A percentile compares a stretch with the other conserved stretches of the same genome.
These are phyloP conservation scores for Mya arenaria DNA, from an alignment of 1,140 invertebrate genomes.

Conservation along the genomic window DNA sequence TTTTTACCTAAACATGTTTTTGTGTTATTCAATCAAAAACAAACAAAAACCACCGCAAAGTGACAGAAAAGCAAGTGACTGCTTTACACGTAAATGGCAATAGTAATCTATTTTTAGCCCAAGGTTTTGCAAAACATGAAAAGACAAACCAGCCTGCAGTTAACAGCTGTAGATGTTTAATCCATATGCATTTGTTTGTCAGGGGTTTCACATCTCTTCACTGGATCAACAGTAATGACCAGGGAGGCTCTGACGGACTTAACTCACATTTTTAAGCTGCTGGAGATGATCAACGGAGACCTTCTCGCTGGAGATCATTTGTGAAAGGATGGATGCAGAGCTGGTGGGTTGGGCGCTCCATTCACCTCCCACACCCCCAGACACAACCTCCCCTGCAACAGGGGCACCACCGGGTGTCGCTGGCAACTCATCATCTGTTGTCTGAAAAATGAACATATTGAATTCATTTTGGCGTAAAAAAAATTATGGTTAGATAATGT, in stretches of 20 bases:
- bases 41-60: too few relatives aligned
- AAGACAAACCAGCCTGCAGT: too few relatives aligned
- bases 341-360: conserved; percentile 85
- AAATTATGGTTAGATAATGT: neutral
- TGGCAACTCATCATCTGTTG: conserved; percentile 61
- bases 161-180: too few relatives aligned
- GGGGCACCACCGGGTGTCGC: conserved; percentile 6
- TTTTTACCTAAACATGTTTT: neutral
- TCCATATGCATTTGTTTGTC: neutral
- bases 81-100: too few relatives aligned
- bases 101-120: too few relatives aligned
- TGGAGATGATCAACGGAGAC: conserved; percentile 66
- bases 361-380: too few relatives aligned
- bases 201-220: neutral
- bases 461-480: neutral
- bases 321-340: conserved; percentile 92
- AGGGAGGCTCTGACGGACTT: neutral
- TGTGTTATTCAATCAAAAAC: neutral
- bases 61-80: too few relatives aligned
- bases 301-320: too few relatives aligned
- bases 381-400: too few relatives aligned
- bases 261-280: conserved; percentile 67
- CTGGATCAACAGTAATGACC: neutral
- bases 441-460: conserved; percentile 25
- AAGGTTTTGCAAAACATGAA: too few relatives aligned